Percentiles rank a stretch among this genome's conserved stretches.
phyloP scores from a whole-genome alignment of 2,113 vertebrate genomes.

The Dasypus novemcinctus region DNA sequence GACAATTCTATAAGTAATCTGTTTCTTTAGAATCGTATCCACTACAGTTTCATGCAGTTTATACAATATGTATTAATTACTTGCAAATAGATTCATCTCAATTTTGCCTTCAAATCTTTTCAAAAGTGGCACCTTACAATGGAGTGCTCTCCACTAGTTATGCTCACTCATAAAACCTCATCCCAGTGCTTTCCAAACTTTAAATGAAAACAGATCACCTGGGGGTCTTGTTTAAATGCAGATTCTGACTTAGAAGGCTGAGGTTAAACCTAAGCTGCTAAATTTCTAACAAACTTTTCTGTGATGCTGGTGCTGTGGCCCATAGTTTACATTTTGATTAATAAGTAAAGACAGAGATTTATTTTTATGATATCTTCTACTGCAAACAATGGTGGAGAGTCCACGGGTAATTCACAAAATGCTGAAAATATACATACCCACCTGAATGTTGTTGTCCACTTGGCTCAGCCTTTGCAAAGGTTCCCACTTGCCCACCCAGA shows the following conservation, averaged over 20 bases:
- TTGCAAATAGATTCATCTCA: background rate
- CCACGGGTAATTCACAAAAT: background rate
- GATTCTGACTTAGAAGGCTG: background rate
- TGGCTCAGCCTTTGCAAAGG: background rate
- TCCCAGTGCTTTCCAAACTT: slow-evolving; percentile 1
- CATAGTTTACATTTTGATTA: background rate
- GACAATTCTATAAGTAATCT: background rate
- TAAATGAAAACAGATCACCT: background rate
- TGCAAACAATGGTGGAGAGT: background rate
- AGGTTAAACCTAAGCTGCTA: background rate
- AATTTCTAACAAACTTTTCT: background rate
- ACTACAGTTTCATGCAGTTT: background rate
- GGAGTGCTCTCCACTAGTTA: background rate
- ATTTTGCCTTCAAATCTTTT: slow-evolving; percentile 6
- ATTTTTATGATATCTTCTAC: background rate
- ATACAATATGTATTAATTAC: background rate
- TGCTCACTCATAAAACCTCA: background rate
- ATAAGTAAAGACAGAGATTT: background rate
- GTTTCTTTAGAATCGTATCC: background rate
- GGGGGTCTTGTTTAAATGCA: background rate
- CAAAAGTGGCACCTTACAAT: background rate
- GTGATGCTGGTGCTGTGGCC: background rate
- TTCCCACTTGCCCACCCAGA: background rate
- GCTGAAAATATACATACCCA: background rate
- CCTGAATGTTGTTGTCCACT: background rate